Percentiles rank a stretch among this genome's conserved stretches.
Conservation (phyloP, 2,113 vertebrate species). For the Limanda limanda region DNA sequence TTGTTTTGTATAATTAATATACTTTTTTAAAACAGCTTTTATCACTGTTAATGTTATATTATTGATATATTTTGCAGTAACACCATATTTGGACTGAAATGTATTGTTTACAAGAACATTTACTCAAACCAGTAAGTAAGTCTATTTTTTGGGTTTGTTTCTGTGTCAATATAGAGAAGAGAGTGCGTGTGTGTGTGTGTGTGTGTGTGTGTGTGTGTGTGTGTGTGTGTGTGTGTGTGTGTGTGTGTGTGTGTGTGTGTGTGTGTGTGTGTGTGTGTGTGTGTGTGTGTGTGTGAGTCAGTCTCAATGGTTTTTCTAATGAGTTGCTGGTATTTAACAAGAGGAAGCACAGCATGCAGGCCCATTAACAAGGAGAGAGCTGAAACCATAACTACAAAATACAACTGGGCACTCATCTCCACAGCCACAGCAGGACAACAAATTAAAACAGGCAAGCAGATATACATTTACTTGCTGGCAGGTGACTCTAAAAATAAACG, state of each 20-base stretch:
- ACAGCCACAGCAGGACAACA: slow-evolving; percentile 23
- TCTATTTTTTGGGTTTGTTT: background rate
- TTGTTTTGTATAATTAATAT: background rate
- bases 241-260: background rate
- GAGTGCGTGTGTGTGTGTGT: background rate
- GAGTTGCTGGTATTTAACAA: slow-evolving; percentile 57
- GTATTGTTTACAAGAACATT: background rate
- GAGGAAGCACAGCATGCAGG: slow-evolving; percentile 49
- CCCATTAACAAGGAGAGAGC: slow-evolving; percentile 36
- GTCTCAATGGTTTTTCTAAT: slow-evolving; percentile 44
- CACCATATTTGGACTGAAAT: background rate
- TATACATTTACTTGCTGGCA: slow-evolving; percentile 5
- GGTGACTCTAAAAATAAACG: slow-evolving; percentile 45
- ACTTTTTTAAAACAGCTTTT: no score
- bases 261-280: slow-evolving; percentile 2
- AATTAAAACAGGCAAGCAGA: slow-evolving; percentile 24
- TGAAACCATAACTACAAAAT: slow-evolving; percentile 30
- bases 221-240: slow-evolving; percentile 3
- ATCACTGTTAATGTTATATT: background rate
- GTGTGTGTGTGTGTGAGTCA: slow-evolving; percentile 1
- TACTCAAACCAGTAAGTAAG: background rate
- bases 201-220: background rate
- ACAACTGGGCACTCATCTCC: slow-evolving; percentile 23
- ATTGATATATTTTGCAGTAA: background rate
- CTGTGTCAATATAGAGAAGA: slow-evolving; percentile 8